Evolutionary conservation across 2,113 vertebrate species (phyloP), one percentile per base, ranked within the genome.

Genomic region (Planiliza haematocheilus): DNA sequence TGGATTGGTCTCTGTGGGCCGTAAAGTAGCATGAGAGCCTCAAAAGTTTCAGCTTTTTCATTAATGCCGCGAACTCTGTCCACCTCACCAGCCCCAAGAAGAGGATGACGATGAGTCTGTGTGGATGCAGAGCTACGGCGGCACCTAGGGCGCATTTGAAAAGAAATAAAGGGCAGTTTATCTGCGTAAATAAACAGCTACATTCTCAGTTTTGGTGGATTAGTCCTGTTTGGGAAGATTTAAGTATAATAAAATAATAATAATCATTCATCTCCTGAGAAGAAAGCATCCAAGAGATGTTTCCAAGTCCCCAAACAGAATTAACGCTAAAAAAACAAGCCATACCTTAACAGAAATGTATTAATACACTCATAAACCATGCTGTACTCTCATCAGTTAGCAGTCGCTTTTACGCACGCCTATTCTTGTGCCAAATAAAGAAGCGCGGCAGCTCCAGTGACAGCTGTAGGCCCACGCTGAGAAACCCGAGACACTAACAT

Each of bases 401-500:
- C 4, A 50, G 49, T 17, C 14, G 30, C 21, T 70, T 70, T 75
- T 67, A 73, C 68, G 50, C 77, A 45, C 36, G 38, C 1, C 20
- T 56, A n/a, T 62, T 62, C 39, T 66, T 81, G 62, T 24, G 63
- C 81, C 74, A 62, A 68, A 72, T 61, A 64, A 72, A 53, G 78
- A 68, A 70, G 14, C 51, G 13, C 52, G 37, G 30, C 36, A 10
- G 46, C 24, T 42, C 4, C 18, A 21, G 50, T 30, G 21, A 14
- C 77, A 77, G 60, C 77, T 86, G 74, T 37, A 1, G 41, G 51
- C 6, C 36, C 18, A 10, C 43, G 21, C 10, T 4, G 43, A 70
- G 84, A 79, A 85, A 86, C 77, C 36, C 8, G 86, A 86, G 75
- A 59, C 78, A 20, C 10, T 5, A 8, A 34, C 46, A 10, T 46